Percentiles rank a stretch among this genome's conserved stretches.
phyloP scores from a whole-genome alignment of 2,797 vertebrate species.

The Loriculus beryllinus region DNA sequence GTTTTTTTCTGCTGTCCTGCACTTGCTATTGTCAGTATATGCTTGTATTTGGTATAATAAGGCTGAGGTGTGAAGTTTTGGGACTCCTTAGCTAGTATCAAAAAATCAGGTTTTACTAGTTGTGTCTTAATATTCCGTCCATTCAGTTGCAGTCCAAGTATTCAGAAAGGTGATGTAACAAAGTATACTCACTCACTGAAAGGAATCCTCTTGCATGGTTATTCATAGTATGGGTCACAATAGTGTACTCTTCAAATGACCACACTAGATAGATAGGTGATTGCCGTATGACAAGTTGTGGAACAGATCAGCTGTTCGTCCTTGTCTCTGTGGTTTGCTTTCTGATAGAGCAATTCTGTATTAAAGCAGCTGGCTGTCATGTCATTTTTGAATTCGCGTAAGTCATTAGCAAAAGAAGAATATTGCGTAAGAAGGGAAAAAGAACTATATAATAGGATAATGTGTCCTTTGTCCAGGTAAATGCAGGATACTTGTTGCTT shows the following conservation, averaged over 20 bases:
- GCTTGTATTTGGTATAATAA: background rate
- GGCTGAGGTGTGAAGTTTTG: background rate
- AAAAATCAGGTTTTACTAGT: background rate
- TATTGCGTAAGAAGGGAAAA: background rate
- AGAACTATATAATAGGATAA: background rate
- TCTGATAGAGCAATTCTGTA: background rate
- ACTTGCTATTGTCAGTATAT: background rate
- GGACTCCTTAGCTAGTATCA: background rate
- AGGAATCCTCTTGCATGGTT: background rate
- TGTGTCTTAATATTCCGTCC: background rate
- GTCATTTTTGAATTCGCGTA: background rate
- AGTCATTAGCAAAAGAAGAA: background rate
- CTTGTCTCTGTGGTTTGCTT: background rate
- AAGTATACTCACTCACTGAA: background rate
- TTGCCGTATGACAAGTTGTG: background rate
- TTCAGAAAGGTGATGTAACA: background rate
- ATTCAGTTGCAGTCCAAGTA: background rate
- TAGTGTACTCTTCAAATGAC: accelerated
- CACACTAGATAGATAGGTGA: accelerated
- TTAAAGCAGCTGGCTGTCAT: background rate
- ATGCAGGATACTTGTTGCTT: background rate
- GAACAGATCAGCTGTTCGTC: background rate
- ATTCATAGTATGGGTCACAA: too few relatives aligned
- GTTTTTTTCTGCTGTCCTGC: background rate
- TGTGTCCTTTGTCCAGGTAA: background rate